Evolutionary conservation across 1,140 invertebrate species (phyloP).

Genomic region (Portunus trituberculatus): DNA sequence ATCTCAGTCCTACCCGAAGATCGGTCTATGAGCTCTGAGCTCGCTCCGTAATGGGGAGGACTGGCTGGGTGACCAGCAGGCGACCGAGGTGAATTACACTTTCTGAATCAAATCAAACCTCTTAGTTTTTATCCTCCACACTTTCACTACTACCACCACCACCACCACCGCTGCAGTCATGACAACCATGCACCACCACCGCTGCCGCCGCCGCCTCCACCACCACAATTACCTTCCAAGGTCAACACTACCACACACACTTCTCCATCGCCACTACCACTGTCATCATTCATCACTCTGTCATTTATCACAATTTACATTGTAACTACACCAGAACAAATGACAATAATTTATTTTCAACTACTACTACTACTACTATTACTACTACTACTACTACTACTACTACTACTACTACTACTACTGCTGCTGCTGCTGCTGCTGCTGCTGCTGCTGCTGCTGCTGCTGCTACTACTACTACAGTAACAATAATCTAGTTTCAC

Average conservation of each 20-base stretch:
- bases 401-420: background rate
- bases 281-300: background rate
- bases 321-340: background rate
- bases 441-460: no score
- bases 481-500: background rate
- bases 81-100: no score
- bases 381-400: constrained; percentile 4
- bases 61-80: no score
- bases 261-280: no score
- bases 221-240: background rate
- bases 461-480: background rate
- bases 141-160: background rate
- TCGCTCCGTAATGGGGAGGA: no score
- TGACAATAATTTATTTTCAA: background rate
- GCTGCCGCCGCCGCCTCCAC: background rate
- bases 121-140: background rate
- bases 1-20: no score
- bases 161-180: background rate
- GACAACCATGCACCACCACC: background rate
- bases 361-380: constrained; percentile 11
- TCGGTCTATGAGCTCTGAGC: no score
- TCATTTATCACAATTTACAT: background rate
- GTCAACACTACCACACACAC: background rate
- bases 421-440: background rate
- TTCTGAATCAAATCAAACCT: background rate